Conservation (phyloP, 1,140 invertebrate species). For the Mesaphorura yosii region DNA sequence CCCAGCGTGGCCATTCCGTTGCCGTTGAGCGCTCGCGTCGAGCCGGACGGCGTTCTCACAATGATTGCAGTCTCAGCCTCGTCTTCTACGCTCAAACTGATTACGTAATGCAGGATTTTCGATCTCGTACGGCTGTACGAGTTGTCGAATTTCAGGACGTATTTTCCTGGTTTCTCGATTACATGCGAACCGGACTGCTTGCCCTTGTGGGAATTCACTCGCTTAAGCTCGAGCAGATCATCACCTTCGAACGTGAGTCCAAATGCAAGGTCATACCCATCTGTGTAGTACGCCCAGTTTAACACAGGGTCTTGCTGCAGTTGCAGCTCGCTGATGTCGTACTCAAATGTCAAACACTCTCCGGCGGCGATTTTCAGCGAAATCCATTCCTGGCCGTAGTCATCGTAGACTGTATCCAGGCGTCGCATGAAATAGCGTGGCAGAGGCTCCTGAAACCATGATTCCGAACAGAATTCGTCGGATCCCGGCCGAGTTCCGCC, state of each 20-base stretch:
- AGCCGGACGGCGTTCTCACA: too few species aligned
- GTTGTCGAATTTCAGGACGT: constrained; percentile 4
- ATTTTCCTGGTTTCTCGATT: background rate
- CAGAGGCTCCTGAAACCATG: background rate
- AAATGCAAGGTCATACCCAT: background rate
- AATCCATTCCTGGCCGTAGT: constrained; percentile 5
- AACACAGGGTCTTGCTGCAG: background rate
- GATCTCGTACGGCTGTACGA: background rate
- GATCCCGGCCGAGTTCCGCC: constrained; percentile 6
- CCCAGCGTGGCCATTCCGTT: too few species aligned
- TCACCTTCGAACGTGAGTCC: background rate
- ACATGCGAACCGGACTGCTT: background rate
- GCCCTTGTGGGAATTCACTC: background rate
- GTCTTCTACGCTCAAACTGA: background rate
- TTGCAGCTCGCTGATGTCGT: background rate
- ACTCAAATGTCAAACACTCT: constrained; percentile 3
- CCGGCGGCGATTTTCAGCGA: background rate
- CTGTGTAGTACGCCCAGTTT: background rate
- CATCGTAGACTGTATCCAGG: background rate
- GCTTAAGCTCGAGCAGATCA: background rate
- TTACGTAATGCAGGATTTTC: background rate
- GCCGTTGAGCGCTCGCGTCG: too few species aligned
- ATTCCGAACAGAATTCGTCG: constrained; percentile 3
- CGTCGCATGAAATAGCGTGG: background rate
- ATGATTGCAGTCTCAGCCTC: background rate